Percentiles rank a stretch among this genome's conserved stretches.
These are phyloP conservation scores for Galagoides demidoff DNA, from an alignment of 2,797 vertebrate species.

Conservation along the genomic window DNA sequence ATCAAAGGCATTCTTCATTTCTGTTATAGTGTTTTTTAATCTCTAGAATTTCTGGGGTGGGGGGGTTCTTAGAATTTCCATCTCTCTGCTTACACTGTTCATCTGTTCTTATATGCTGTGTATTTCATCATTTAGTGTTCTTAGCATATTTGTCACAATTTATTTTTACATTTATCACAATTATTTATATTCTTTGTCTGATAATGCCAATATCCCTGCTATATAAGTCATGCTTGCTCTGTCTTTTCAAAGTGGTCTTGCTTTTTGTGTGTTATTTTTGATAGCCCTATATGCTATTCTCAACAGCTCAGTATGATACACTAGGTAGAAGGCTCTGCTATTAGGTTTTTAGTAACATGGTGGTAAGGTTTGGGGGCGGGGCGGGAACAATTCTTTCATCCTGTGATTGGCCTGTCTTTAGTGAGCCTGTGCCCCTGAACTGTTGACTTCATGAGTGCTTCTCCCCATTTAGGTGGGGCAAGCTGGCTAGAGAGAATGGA, in stretches of 20 bases:
- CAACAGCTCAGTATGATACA: neutral
- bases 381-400: neutral
- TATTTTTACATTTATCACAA: neutral
- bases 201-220: neutral
- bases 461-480: neutral
- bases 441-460: neutral
- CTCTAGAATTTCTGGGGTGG: neutral
- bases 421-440: neutral
- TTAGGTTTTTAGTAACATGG: neutral
- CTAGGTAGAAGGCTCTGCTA: neutral
- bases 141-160: neutral
- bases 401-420: neutral
- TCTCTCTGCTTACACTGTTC: neutral
- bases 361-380: neutral
- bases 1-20: neutral
- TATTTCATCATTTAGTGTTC: neutral
- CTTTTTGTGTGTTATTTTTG: neutral
- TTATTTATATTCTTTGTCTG: neutral
- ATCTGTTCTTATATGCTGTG: neutral
- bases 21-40: neutral
- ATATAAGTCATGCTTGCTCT: neutral
- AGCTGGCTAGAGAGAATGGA: neutral
- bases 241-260: neutral
- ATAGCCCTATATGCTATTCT: neutral
- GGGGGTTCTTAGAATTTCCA: neutral